Base-by-base conservation (phyloP, 2,888 invertebrate species). In the Rhimphoctona megacephalus region DNA sequence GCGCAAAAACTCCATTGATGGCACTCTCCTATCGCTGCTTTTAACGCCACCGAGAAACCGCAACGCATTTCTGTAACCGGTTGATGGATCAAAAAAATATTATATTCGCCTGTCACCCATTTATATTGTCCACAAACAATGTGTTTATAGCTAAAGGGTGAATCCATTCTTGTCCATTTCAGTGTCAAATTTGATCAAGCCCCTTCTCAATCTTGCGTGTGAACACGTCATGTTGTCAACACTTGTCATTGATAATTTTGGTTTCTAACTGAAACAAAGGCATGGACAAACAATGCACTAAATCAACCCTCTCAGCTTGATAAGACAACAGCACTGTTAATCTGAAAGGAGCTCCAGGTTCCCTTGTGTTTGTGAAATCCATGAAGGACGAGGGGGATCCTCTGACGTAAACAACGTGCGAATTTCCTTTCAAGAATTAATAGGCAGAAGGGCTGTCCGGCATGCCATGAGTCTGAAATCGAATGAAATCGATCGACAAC, bases 1-100 rank as follows among this genome's bases (percentile, higher is more conserved):
- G 90, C 90, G 90, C 92, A 92, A 92, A 92, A 92, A 92, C 90
- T 89, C 88, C 90, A 91, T 90, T 91, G 92, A 91, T 90, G 90
- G 86, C 84, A 86, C 72, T 72, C 52, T 57, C 57, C 43, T 22
- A 46, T 46, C 43, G 22, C 33, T 36, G 39, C 25, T 54, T 69
- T 64, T 54, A 61, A 43, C 22, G 46, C 46, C 64, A n/a, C 46
- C 33, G 49, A 49, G 61, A 30, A 19, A 25, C 22, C 43, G 2
- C 57, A 36, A 43, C 30, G 19, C 43, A 9, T 25, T 43, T 74
- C 64, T 17, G 19, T 30, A 25, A 64, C n/a, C 76, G 64, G 46
- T 76, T 43, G 49, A 64, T 76, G 57, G 43, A 43, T 43, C 11
- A 64, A 64, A 46, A 30, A 61, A 46, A 30, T 3, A 36, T 69